Evolutionary conservation across 1,140 invertebrate genomes (phyloP), one percentile per base, ranked within the genome.

Genomic region (Coboldia fuscipes): DNA sequence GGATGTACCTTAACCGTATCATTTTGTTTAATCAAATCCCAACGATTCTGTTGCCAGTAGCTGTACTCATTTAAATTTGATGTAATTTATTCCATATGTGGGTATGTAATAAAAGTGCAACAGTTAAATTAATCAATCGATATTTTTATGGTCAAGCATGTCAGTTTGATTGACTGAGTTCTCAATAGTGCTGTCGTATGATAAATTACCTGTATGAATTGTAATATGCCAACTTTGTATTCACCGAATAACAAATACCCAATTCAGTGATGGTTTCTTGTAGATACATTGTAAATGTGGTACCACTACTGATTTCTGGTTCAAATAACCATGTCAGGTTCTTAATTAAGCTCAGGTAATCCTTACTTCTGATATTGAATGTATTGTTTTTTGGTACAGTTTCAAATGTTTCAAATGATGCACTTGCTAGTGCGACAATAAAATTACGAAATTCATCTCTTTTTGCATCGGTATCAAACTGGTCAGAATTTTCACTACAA

Each of bases 211-310:
- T 45, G 8, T 62, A 66, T 14, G 63, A 61, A 44, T 63, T 72
- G 45, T 73, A 73, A 15, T 60, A 45, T 5, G 70, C 69, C 20
- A 70, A 56, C 40, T 65, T 53, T 0, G 70, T 72, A 46, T 73
- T 74, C 18, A 70, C 65, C 21, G 65, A 56, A 48, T 72, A 72
- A 41, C 71, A 75, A 36, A 72, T 46, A 2, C 72, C 72, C 51
- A 70, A 60, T 46, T 75, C 72, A 0, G 69, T 70, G 20, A 72
- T 53, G 12, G 63, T 68, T 19, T 62, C 58, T 22, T 63, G 48
- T 8, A 70, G 52, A 30, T 54, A 49, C 37, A 66, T 48, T 34
- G 46, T 54, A 14, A 61, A 61, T 4, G 57, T 45, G 28, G 62
- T 58, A 36, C 64, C 65, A 30, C 65, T 62, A 29, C 62, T 66